Percentiles rank a stretch among this genome's conserved stretches.
phyloP scores from a whole-genome alignment of 2,797 vertebrate genomes.

The Avahi laniger region DNA sequence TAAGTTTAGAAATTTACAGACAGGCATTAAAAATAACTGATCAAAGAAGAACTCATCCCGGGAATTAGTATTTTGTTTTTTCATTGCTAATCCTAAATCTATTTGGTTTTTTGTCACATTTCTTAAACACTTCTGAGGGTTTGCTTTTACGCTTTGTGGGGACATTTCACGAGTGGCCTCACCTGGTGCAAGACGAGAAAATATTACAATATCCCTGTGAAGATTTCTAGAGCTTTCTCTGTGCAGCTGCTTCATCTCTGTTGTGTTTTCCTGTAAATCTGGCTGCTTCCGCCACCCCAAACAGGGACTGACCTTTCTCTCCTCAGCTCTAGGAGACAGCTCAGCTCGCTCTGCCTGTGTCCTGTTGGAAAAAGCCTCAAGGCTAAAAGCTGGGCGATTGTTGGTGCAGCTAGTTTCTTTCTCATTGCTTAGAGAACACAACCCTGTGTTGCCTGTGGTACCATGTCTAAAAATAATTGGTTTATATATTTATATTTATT shows the following conservation, averaged over 20 bases:
- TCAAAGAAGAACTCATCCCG: not conserved
- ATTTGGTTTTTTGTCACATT: not conserved
- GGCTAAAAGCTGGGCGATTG: not conserved
- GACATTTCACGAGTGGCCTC: not conserved
- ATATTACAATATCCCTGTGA: not conserved
- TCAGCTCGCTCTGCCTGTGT: not conserved
- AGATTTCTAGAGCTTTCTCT: not conserved
- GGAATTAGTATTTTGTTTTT: not conserved
- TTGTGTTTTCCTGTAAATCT: not conserved
- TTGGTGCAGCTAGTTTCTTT: not conserved
- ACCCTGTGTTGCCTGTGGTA: not conserved
- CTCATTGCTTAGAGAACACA: not conserved
- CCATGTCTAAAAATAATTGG: not conserved
- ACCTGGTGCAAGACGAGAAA: not conserved
- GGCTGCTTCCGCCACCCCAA: not conserved
- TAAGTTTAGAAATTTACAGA: not conserved
- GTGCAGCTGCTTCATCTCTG: not conserved
- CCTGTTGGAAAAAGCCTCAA: not conserved
- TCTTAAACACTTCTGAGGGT: not conserved
- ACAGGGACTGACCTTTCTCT: not conserved
- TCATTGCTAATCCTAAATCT: not conserved
- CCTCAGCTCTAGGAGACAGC: not conserved
- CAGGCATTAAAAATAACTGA: not conserved
- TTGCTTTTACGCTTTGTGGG: constrained; percentile 5
- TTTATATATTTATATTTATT: not conserved